Evolutionary conservation across 2,113 vertebrate species (phyloP), one percentile per base, ranked within the genome.

Genomic region (Strix aluco): DNA sequence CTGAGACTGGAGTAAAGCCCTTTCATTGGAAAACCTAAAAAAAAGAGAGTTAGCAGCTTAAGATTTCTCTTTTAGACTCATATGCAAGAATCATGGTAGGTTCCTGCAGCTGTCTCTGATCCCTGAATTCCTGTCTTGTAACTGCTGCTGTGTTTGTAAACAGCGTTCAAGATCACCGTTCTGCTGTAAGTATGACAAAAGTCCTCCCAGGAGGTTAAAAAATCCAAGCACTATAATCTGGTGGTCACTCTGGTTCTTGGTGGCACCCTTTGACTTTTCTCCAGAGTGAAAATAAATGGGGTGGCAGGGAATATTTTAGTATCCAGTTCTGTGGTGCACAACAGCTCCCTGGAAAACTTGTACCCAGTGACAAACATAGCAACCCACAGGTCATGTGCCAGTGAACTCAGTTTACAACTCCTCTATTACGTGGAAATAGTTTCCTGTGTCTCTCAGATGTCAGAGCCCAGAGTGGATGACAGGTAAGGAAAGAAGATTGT

Each of bases 401-500:
- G 61, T 72, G 57, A 95, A 70, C 55, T 81, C 54, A 46, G n/a
- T 78, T 94, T 69, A 55, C 23, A 36, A 94, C 86, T 93, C 59
- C 54, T 92, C 44, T 80, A 26, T 59, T 89, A 38, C 30, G 61
- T 90, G 49, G 90, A 97, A 93, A 89, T 72, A 94, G 47, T 78
- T 97, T 90, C 72, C 66, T 38, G 15, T 88, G 38, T 92, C 78
- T 97, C 81, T 79, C 88, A 81, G 86, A 93, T 81, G 74, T 88
- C 94, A 87, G 73, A 88, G 51, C 44, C 71, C 61, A 15, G n/a
- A 96, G 29, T 54, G 23, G 46, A 77, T 75, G 72, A 89, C 90
- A 95, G 73, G 67, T 81, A 96, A 79, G 52, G 79, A 95, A 89
- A 96, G 67, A 91, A n/a, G 54, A 89, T 80, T 96, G 65, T 92